Evolutionary conservation across 2,888 invertebrate genomes (phyloP), one percentile per base, ranked within the genome.

Genomic region (Drosophila sordidapex): DNA sequence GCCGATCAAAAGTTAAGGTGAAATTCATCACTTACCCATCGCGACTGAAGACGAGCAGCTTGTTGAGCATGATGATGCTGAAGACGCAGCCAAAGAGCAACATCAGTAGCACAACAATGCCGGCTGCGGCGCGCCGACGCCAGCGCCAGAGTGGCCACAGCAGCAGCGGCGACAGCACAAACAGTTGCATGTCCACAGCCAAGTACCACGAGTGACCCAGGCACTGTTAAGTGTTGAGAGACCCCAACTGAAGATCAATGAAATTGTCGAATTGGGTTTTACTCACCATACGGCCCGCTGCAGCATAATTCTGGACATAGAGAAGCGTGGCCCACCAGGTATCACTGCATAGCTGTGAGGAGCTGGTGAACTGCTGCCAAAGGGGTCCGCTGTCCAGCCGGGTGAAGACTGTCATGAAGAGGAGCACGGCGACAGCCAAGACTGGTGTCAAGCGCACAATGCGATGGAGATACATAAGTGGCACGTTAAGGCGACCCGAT

Each of bases 121-220:
- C 81, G 0, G 76, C 77, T 0, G 62, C 63, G 29, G 84, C 90
- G 27, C 84, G 85, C 6, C 68, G 80, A 27, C 87, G 85, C 92
- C 91, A 92, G 51, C 83, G 89, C 76, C 92, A 92, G n/a, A 94
- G 81, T 0, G 94, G 92, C 65, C 93, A 92, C 31, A 95, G 84
- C 8, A 95, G 81, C 5, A 95, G 63, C 0, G 95, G 95, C 1
- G 95, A 93, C n/a, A 94, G 66, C 62, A 94, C 89, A 79, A 93
- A 94, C 27, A 95, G 89, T 82, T 95, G 95, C 91, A 94, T 94
- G 68, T 95, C 95, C 7, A 94, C 94, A 3, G 94, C 93, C 29
- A 95, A 84, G 73, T 94, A 95, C 95, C 95, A 95, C 3, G 94
- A 92, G 76, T 94, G 94, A 18, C 91, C 90, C 64, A 94, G 75